phyloP scores from a whole-genome alignment of 2,113 vertebrate species.

The Pelusios castaneus region DNA sequence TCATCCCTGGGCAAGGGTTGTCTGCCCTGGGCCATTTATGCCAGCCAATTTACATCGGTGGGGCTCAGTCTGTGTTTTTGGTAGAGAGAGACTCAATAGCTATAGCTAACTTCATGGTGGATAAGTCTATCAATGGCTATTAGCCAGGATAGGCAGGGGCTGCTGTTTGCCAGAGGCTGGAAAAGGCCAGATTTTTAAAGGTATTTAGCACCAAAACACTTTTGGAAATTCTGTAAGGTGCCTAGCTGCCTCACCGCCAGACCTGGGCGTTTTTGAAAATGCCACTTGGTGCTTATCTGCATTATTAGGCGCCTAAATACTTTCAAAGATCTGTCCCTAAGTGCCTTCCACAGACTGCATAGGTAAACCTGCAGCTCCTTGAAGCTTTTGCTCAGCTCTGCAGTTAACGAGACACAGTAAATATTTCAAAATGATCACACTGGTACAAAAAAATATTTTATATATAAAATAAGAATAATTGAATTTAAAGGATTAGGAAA shows the following conservation, averaged over 20 bases:
- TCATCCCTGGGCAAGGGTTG: neutral
- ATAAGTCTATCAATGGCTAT: too few species aligned
- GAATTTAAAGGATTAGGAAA: neutral
- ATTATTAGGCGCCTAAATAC: neutral
- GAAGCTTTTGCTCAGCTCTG: neutral
- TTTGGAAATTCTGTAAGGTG: neutral
- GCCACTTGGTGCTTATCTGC: neutral
- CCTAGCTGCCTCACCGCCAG: neutral
- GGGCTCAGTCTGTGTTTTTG: neutral
- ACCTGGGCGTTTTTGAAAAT: neutral
- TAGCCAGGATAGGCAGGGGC: too few species aligned
- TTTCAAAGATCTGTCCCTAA: neutral
- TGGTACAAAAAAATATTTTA: neutral
- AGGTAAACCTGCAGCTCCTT: neutral
- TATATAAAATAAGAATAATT: neutral
- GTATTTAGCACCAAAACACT: neutral
- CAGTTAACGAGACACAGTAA: neutral
- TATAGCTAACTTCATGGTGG: neutral
- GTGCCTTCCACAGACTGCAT: neutral
- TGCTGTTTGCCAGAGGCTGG: too few species aligned
- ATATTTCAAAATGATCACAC: neutral
- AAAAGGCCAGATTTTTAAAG: neutral
- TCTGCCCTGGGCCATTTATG: neutral
- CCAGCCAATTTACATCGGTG: neutral
- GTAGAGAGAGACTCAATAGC: neutral